Evolutionary conservation across 2,113 vertebrate genomes (phyloP).

Genomic region (Irena cyanogastra): DNA sequence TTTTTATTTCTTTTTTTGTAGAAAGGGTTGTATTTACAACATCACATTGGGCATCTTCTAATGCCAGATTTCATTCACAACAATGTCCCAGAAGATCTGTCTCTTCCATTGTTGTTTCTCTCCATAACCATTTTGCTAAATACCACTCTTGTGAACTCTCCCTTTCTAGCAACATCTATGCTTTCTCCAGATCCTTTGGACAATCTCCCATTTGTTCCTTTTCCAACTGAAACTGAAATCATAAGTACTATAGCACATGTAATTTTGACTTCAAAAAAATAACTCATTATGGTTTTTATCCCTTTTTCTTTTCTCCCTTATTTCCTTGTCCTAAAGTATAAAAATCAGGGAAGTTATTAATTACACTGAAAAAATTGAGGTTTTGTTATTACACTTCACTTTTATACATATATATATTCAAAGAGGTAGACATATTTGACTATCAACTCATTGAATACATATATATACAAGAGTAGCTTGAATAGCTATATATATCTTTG

Average conservation of each 20-base stretch:
- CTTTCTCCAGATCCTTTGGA: slow-evolving; percentile 5
- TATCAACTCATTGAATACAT: background rate
- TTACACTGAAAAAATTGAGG: background rate
- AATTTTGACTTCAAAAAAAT: background rate
- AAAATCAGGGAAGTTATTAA: background rate
- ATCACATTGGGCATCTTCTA: background rate
- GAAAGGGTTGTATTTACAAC: background rate
- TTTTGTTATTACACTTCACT: background rate
- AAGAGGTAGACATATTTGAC: background rate
- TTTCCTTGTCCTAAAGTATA: background rate
- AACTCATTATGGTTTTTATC: background rate
- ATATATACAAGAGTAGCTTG: background rate
- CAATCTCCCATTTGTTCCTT: background rate
- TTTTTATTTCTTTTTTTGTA: background rate
- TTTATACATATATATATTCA: background rate
- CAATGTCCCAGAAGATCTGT: background rate
- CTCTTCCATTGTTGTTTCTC: background rate
- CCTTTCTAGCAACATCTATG: background rate
- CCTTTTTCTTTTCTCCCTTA: background rate
- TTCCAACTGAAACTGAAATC: background rate
- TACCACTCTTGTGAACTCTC: background rate
- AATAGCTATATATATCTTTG: background rate
- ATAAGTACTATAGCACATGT: background rate
- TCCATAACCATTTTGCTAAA: background rate
- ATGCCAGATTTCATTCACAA: background rate